A percentile compares a stretch with the other conserved stretches of the same genome.
Evolutionary conservation across 2,113 vertebrate genomes (phyloP).

Genomic region (Geothlypis trichas): DNA sequence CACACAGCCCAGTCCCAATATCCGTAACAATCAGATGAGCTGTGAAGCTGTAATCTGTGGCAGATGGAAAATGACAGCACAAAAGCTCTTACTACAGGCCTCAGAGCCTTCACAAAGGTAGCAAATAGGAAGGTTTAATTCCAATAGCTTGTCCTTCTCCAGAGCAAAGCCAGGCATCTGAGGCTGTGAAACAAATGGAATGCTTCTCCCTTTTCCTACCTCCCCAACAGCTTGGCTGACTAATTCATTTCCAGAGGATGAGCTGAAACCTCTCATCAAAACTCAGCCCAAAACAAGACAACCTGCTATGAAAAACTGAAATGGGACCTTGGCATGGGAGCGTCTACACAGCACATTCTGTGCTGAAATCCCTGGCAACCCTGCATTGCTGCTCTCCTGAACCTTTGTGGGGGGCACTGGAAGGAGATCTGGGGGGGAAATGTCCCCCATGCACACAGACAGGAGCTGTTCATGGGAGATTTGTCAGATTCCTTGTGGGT

Average conservation of each 20-base stretch:
- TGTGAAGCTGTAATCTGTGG: conserved; percentile 14
- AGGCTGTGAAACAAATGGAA: not conserved
- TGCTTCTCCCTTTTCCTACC: not conserved
- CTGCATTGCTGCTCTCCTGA: not conserved
- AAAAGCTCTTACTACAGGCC: conserved; percentile 1
- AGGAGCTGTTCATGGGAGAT: not conserved
- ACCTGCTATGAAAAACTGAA: not conserved
- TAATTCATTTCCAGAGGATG: not conserved
- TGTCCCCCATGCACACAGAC: not conserved
- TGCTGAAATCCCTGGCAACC: not conserved
- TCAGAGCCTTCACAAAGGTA: conserved; percentile 10
- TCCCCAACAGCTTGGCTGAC: not conserved
- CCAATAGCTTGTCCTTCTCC: not conserved
- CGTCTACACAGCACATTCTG: not conserved
- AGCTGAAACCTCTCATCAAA: not conserved
- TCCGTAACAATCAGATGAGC: conserved; percentile 1
- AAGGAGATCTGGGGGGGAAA: not conserved
- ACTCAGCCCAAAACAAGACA: not conserved
- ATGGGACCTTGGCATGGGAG: not conserved
- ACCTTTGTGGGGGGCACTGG: not conserved
- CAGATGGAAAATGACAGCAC: conserved; percentile 56
- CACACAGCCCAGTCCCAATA: not conserved
- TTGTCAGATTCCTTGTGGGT: not conserved
- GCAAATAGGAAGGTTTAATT: not conserved
- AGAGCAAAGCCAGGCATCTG: not conserved